phyloP scores from a whole-genome alignment of 2,113 vertebrate species.

The Hipposideros armiger region DNA sequence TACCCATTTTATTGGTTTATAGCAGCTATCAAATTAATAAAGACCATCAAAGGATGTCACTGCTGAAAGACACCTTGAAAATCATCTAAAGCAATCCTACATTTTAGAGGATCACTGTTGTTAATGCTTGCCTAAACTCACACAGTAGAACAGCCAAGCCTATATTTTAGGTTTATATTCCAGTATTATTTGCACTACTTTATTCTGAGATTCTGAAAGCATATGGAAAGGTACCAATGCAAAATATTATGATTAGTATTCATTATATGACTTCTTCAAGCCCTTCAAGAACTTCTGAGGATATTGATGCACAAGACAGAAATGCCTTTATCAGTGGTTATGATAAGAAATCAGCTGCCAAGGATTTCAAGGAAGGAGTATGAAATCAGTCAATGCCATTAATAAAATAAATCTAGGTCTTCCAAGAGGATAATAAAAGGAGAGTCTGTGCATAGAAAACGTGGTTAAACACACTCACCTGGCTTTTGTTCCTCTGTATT shows the following conservation, averaged over 20 bases:
- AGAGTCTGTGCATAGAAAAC: background rate
- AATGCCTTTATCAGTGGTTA: background rate
- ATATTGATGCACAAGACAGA: background rate
- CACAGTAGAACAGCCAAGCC: background rate
- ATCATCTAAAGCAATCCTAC: background rate
- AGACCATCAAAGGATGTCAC: background rate
- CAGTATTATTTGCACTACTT: background rate
- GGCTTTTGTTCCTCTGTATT: background rate
- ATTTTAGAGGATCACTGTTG: background rate
- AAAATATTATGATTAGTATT: background rate
- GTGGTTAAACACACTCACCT: background rate
- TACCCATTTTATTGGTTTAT: background rate
- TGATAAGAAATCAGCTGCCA: slow-evolving; percentile 18
- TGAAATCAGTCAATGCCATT: background rate
- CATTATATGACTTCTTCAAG: background rate
- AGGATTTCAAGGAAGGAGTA: background rate
- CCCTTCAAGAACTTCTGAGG: background rate
- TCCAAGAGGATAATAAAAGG: background rate
- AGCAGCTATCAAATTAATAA: slow-evolving; percentile 1
- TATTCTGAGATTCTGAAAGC: slow-evolving; percentile 4
- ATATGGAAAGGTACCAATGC: background rate
- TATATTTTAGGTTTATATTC: slow-evolving; percentile 37
- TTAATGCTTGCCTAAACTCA: background rate
- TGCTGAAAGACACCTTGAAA: background rate
- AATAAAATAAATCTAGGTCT: background rate